Evolutionary conservation across 2,888 invertebrate species (phyloP).

Genomic region (Phasia obesa): DNA sequence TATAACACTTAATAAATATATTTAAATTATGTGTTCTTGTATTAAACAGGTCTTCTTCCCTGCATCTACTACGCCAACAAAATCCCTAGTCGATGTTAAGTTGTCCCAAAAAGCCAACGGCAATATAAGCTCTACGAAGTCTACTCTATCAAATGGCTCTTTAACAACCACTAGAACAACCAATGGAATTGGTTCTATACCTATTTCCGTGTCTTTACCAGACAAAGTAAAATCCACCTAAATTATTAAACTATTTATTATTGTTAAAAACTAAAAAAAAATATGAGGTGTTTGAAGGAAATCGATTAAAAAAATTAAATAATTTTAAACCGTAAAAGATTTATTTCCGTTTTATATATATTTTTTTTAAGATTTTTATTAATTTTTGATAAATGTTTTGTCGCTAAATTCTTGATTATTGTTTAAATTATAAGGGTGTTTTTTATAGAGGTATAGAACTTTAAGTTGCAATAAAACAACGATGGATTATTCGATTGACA

Average conservation of each 20-base stretch:
- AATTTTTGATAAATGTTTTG: too few relatives aligned
- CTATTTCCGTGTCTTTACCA: background rate
- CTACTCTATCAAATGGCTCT: slow-evolving; percentile 43
- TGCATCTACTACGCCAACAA: slow-evolving; percentile 40
- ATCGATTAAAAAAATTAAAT: too few relatives aligned
- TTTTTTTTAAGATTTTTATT: too few relatives aligned
- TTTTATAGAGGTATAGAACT: too few relatives aligned
- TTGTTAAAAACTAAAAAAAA: slow-evolving; percentile 44
- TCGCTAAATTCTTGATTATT: too few relatives aligned
- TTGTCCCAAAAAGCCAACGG: slow-evolving; percentile 27
- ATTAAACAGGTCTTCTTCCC: slow-evolving; percentile 73
- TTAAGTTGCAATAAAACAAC: too few relatives aligned
- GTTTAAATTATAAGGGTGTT: too few relatives aligned
- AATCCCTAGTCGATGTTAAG: slow-evolving; percentile 25
- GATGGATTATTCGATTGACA: too few relatives aligned
- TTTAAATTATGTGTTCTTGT: background rate
- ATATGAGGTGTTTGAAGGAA: too few relatives aligned
- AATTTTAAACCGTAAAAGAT: too few relatives aligned
- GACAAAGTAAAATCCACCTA: slow-evolving; percentile 47
- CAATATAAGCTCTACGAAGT: background rate
- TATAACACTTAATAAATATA: background rate
- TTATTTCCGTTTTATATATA: too few relatives aligned
- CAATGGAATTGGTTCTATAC: slow-evolving; percentile 41
- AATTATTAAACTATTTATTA: slow-evolving; percentile 23
- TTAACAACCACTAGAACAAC: slow-evolving; percentile 24